These are phyloP conservation scores for Drosophila persimilis DNA, from an alignment of 1,140 invertebrate genomes.

Conservation along the genomic window DNA sequence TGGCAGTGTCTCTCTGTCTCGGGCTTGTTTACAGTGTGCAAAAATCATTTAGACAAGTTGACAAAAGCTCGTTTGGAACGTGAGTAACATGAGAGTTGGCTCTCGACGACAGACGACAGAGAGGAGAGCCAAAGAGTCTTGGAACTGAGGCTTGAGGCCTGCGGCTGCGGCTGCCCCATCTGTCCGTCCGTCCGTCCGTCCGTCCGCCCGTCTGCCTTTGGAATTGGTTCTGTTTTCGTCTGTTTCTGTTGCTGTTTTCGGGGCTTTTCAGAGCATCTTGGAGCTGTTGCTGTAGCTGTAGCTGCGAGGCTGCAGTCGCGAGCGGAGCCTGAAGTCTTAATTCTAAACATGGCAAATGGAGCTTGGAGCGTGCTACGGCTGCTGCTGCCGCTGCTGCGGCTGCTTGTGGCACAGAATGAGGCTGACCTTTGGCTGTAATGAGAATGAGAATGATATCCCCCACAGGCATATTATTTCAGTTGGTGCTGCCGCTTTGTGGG, in stretches of 20 bases:
- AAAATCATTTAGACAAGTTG: conserved; percentile 82
- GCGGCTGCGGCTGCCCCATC: no score
- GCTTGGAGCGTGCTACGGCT: conserved; percentile 68
- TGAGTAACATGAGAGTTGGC: conserved; percentile 74
- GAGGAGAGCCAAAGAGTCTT: conserved; percentile 21
- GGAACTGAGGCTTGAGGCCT: conserved; percentile 37
- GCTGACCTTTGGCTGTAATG: conserved; percentile 64
- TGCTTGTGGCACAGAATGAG: conserved; percentile 47
- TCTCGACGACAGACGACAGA: conserved; percentile 35
- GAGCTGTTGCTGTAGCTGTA: no score
- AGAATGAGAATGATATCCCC: conserved; percentile 60
- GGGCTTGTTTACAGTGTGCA: conserved; percentile 82
- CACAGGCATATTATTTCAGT: not conserved
- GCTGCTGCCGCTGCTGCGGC: conserved; percentile 31
- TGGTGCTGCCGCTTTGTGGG: not conserved
- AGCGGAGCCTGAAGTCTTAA: conserved; percentile 63
- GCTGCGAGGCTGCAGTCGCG: no score
- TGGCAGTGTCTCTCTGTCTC: conserved; percentile 41
- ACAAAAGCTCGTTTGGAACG: conserved; percentile 82
- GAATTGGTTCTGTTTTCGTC: conserved; percentile 53
- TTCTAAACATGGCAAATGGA: conserved; percentile 78
- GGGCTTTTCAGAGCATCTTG: conserved; percentile 40
- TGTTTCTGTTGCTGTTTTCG: conserved; percentile 32
- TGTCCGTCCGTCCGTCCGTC: no score
- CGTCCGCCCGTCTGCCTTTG: conserved; percentile 32